phyloP scores from a whole-genome alignment of 2,797 vertebrate genomes.

The Trichosurus vulpecula region DNA sequence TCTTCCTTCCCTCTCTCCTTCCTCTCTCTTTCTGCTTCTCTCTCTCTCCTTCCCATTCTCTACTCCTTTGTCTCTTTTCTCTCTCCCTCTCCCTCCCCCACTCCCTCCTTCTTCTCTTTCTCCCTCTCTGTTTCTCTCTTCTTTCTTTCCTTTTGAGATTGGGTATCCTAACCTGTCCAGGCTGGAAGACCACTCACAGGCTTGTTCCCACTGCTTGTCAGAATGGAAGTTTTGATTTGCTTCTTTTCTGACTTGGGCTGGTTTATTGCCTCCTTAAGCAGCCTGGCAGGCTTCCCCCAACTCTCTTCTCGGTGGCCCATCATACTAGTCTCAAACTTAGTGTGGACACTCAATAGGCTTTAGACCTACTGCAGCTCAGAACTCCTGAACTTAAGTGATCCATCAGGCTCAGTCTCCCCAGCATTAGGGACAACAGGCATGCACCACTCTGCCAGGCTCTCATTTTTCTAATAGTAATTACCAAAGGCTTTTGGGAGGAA shows the following conservation, averaged over 20 bases:
- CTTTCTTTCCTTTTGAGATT: neutral
- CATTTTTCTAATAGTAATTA: neutral
- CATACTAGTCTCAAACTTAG: neutral
- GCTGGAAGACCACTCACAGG: neutral
- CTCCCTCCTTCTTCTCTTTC: too few species aligned
- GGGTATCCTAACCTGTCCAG: neutral
- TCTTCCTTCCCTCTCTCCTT: neutral
- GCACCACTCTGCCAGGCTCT: neutral
- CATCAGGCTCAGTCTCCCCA: neutral
- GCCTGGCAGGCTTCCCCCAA: too few species aligned
- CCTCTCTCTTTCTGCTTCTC: neutral
- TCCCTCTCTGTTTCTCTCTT: too few species aligned
- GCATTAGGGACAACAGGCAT: neutral
- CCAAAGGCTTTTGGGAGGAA: neutral
- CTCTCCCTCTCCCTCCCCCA: too few species aligned
- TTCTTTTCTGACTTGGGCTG: neutral
- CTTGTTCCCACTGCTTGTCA: neutral
- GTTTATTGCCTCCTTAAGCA: neutral
- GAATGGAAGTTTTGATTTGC: neutral
- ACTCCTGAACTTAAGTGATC: neutral
- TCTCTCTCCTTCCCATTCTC: neutral
- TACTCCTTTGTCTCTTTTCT: neutral
- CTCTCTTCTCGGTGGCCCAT: neutral
- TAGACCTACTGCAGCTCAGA: neutral
- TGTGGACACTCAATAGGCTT: neutral